Percentiles rank a stretch among this genome's conserved stretches.
These are phyloP conservation scores for Porites cylindrica DNA, from an alignment of 92 coral and sea anemone genomes.

Conservation along the genomic window DNA sequence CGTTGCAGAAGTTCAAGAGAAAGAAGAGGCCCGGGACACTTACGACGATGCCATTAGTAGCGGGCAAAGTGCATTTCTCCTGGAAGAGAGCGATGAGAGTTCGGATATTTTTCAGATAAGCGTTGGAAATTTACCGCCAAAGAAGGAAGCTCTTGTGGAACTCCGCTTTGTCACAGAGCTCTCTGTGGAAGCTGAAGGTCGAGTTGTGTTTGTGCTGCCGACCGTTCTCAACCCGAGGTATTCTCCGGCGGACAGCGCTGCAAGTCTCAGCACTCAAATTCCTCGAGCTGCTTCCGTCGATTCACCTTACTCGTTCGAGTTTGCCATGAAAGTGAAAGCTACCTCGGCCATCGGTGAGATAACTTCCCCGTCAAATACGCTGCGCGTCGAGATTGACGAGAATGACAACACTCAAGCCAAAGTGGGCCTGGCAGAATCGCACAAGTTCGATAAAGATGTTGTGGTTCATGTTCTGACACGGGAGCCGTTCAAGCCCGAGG, in stretches of 20 bases:
- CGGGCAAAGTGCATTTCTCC: conserved; percentile 83
- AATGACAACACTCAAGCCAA: conserved; percentile 53
- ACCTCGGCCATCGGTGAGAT: conserved; percentile 76
- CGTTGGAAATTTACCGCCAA: conserved; percentile 94
- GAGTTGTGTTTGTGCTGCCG: conserved; percentile 83
- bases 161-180: conserved; percentile 86
- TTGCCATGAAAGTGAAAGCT: conserved; percentile 78
- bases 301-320: conserved; percentile 74
- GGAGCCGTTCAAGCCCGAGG: conserved; percentile 72
- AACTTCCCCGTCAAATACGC: conserved; percentile 74
- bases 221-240: conserved; percentile 90
- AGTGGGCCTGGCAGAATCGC: conserved; percentile 63
- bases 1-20: conserved; percentile 86
- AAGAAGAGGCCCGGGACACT: conserved; percentile 83
- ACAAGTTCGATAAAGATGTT: conserved; percentile 66
- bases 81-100: conserved; percentile 90
- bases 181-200: conserved; percentile 83
- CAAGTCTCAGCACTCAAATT: conserved; percentile 60
- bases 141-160: conserved; percentile 76
- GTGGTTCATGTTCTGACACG: conserved; percentile 63
- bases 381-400: conserved; percentile 56
- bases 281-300: conserved; percentile 63
- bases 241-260: conserved; percentile 67
- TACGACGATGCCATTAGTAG: conserved; percentile 89
- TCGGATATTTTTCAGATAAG: conserved; percentile 86